phyloP scores from a whole-genome alignment of 2,888 invertebrate species.

The Copidosoma aretas region DNA sequence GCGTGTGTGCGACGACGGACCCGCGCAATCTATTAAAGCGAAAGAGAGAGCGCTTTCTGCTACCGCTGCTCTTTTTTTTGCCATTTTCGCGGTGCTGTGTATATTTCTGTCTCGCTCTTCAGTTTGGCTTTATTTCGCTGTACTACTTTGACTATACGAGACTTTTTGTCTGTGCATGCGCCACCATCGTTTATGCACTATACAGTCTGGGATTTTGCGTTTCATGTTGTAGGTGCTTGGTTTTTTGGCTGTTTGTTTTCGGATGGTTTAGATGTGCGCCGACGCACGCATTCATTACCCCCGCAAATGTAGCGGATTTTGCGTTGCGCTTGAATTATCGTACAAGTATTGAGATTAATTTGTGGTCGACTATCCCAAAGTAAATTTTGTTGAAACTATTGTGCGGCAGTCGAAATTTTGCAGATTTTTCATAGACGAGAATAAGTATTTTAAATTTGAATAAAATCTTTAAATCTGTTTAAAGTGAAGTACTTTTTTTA shows the following conservation, averaged over 20 bases:
- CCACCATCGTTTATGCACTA: background rate
- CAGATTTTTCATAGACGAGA: too few species aligned
- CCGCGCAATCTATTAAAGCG: constrained; percentile 20
- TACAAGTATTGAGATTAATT: too few species aligned
- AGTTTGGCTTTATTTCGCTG: constrained; percentile 1
- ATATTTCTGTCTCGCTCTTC: constrained; percentile 16
- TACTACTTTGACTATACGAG: background rate
- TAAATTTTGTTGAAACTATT: too few species aligned
- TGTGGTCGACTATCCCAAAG: too few species aligned
- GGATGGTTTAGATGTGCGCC: background rate
- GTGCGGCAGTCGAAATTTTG: too few species aligned
- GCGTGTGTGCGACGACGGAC: background rate
- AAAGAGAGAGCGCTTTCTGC: background rate
- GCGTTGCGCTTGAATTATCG: too few species aligned
- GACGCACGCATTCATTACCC: background rate
- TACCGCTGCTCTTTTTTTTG: background rate
- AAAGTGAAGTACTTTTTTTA: too few species aligned
- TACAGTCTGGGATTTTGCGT: background rate
- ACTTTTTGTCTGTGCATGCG: background rate
- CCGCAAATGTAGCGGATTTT: too few species aligned
- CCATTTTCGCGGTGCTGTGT: background rate
- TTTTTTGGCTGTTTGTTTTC: background rate
- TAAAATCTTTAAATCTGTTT: too few species aligned
- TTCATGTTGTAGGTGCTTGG: background rate
- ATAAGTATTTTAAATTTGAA: too few species aligned